phyloP scores from a whole-genome alignment of 1,140 invertebrate species.

The Cydia amplana region DNA sequence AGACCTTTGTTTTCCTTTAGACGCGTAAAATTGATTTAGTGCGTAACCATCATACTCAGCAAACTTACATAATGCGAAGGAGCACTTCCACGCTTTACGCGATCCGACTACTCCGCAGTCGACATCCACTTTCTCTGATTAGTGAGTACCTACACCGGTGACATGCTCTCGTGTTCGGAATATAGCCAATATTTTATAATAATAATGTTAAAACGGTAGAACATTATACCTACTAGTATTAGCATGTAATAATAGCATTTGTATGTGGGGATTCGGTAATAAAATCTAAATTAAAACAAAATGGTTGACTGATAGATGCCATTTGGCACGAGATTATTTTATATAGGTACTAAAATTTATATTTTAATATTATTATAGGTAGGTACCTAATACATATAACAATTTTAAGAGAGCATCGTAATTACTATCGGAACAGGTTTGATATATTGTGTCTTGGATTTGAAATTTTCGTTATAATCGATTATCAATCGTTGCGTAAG shows the following conservation, averaged over 20 bases:
- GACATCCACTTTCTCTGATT: slow-evolving; percentile 42
- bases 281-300: neutral
- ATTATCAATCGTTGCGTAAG: slow-evolving; percentile 42
- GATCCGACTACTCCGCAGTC: neutral
- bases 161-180: slow-evolving; percentile 38
- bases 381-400: neutral
- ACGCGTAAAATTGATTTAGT: slow-evolving; percentile 10
- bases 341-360: neutral
- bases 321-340: slow-evolving; percentile 15
- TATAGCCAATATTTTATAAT: neutral
- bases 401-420: neutral
- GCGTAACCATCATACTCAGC: neutral
- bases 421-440: neutral
- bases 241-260: slow-evolving; percentile 3
- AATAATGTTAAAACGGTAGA: no score
- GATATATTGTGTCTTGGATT: neutral
- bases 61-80: slow-evolving; percentile 2
- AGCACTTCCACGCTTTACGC: slow-evolving; percentile 21
- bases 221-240: no score
- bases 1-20: neutral
- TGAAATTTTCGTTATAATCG: slow-evolving; percentile 2
- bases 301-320: slow-evolving; percentile 11
- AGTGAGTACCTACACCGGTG: slow-evolving; percentile 45
- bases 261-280: neutral
- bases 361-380: no score